Evolutionary conservation across 1,140 invertebrate genomes (phyloP), one percentile per base, ranked within the genome.

Genomic region (Formica exsecta): DNA sequence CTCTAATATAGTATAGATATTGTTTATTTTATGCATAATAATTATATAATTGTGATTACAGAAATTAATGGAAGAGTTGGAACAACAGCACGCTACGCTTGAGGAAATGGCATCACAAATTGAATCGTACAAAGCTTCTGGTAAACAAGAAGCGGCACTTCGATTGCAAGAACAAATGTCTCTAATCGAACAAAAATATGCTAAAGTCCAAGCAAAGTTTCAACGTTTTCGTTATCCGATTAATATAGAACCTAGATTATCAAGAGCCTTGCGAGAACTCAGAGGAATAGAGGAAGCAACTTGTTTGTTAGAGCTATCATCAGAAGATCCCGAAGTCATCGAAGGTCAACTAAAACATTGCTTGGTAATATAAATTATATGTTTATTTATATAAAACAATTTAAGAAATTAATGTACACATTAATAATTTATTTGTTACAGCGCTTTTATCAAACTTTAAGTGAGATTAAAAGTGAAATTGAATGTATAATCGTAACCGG

Each of bases 401-500:
- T 16, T n/a, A 3, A 25, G 7, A 44, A 62, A 22, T 19, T 44
- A 59, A 36, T 71, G 3, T 32, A 29, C 8, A 32, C 6, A 11
- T 61, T 61, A 80, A 81, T 81, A 6, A 74, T 36, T 83, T 65
- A 71, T 61, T 41, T 73, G 44, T 89, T 94, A 19, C 93, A 98
- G 97, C 97, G 97, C 95, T 98, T 98, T 92, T 98, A 98, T 95
- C 97, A 97, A 87, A 97, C 97, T 25, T 96, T 99, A 73, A 98
- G 97, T 91, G 98, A 98, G 92, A 97, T 99, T 64, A 99, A 99
- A 95, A 95, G 96, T 13, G 98, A 98, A 94, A 98, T 99, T 70
- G 98, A 99, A 95, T 96, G 96, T 87, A 97, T 98, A n/a, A 98
- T 99, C n/a, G 97, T 98, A 88, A 97, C 97, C 51, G 98, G 98